Evolutionary conservation across 2,888 invertebrate species (phyloP), one percentile per base, ranked within the genome.

Genomic region (Hypomecis atomaria): DNA sequence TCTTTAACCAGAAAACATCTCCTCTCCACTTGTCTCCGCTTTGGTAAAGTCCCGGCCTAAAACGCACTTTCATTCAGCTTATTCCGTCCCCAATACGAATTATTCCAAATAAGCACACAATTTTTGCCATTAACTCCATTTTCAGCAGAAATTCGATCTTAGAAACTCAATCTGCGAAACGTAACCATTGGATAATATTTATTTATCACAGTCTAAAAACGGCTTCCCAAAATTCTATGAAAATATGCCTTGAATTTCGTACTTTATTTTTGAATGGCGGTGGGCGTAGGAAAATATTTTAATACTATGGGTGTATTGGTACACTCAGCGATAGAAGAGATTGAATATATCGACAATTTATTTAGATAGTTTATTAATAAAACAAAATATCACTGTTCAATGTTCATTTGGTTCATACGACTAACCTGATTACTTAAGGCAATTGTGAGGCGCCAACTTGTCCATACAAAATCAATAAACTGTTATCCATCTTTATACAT

Each of bases 221-320:
- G 56, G 37, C 40, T 56, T 40, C 23, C 47, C 43, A 13, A 43
- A 59, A 58, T 49, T 58, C 34, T 58, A 58, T 58, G 42, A 59
- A 50, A 59, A 59, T 50, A 59, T 59, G 47, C 5, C 33, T 23
- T 9, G 55, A 45, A 45, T 13, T 56, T 50, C 44, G 37, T 34
- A 5, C 10, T 58, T 59, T 44, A 50, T 59, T 59, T 50, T 50
- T 50, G 59, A 59, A 59, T 42, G 49, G 34, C 10, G 36, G 52
- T 52, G 38, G 52, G 59, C 50, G 59, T 44, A 59, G 49, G 33
- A 9, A 44, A 59, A 59, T 44, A 11, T 50, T 45, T 52, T 44
- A 50, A 52, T 52, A 38, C 59, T 59, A 59, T 59, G 50, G 37
- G 11, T 36, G 55, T 56, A 23, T 23, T 23, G 23, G 23, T 23